A percentile compares a stretch with the other conserved stretches of the same genome.
phyloP scores from a whole-genome alignment of 2,113 vertebrate genomes.

The Callocephalon fimbriatum region DNA sequence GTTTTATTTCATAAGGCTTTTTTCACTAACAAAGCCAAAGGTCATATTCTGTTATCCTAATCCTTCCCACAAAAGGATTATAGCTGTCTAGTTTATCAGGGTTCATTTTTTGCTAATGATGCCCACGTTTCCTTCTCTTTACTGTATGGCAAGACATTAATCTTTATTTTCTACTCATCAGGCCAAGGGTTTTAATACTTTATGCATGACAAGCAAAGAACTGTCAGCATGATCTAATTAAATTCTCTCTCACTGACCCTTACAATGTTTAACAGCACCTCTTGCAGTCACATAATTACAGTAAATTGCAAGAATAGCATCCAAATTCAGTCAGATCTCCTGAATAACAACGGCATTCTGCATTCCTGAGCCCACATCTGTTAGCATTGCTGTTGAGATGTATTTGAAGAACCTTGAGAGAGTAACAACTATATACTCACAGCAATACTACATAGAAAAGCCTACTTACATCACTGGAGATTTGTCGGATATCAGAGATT shows the following conservation, averaged over 20 bases:
- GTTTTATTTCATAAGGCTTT: background rate
- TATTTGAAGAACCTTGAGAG: background rate
- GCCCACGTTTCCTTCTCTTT: background rate
- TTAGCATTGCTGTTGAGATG: background rate
- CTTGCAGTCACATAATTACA: conserved; percentile 18
- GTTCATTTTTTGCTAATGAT: background rate
- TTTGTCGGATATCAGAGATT: background rate
- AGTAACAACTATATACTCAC: background rate
- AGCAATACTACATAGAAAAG: background rate
- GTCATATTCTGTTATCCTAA: background rate
- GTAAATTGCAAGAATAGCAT: background rate
- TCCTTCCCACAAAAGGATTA: conserved; percentile 9
- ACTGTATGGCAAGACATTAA: background rate
- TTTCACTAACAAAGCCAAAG: conserved; percentile 29
- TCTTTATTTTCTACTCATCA: conserved; percentile 16
- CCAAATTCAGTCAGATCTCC: background rate
- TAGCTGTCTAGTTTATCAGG: conserved; percentile 8
- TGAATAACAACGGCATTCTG: background rate
- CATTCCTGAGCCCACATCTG: background rate
- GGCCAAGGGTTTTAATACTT: conserved; percentile 24
- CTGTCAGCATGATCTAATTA: conserved; percentile 30
- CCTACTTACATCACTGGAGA: background rate
- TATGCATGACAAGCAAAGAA: background rate
- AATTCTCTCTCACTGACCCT: background rate
- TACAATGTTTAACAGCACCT: conserved; percentile 3